Conservation (phyloP, 2,888 invertebrate genomes). For the Tolmerus cingulatus region DNA sequence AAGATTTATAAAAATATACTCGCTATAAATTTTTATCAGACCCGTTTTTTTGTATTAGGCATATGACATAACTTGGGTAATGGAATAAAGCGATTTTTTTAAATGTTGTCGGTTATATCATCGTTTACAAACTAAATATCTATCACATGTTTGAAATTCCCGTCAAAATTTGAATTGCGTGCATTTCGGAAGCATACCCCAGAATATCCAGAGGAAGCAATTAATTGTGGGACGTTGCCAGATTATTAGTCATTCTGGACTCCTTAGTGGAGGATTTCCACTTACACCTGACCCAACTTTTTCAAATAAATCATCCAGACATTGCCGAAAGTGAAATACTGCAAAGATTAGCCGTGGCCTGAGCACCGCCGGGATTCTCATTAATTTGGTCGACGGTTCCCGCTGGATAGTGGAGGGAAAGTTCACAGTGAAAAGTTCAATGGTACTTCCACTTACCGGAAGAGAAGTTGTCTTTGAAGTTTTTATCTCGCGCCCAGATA, state of each 20-base stretch:
- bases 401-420: slow-evolving; percentile 14
- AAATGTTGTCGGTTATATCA: too few species aligned
- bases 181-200: background rate
- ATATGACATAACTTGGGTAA: too few species aligned
- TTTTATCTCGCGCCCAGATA: slow-evolving; percentile 28
- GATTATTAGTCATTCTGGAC: background rate
- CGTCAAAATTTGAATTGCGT: background rate
- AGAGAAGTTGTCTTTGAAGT: slow-evolving; percentile 40
- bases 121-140: too few species aligned
- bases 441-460: slow-evolving; percentile 33
- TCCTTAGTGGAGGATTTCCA: background rate
- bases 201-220: background rate
- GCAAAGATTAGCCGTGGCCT: slow-evolving; percentile 35
- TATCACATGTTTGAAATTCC: background rate
- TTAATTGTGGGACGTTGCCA: background rate
- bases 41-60: too few species aligned
- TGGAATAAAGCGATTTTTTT: too few species aligned
- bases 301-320: slow-evolving; percentile 34
- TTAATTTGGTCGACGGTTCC: slow-evolving; percentile 5
- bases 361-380: slow-evolving; percentile 6
- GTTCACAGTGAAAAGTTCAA: background rate
- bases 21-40: too few species aligned
- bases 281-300: slow-evolving; percentile 6
- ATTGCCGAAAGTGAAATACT: slow-evolving; percentile 39
- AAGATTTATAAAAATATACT: too few species aligned